Evolutionary conservation across 2,797 vertebrate species (phyloP), one percentile per base, ranked within the genome.

Genomic region (Phataginus tricuspis): DNA sequence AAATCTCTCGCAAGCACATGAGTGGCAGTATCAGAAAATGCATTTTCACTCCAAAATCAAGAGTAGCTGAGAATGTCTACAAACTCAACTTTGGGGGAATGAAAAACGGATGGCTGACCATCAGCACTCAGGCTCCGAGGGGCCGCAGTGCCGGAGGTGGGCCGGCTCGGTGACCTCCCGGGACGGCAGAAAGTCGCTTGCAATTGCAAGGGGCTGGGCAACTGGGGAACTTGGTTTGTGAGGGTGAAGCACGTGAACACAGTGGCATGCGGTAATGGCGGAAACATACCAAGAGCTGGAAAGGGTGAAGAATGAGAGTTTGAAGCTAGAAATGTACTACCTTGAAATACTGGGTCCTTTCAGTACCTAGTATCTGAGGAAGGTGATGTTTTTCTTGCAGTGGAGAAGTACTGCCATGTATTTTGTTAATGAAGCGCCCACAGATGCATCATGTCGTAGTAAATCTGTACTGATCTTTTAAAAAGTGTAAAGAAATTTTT

Each of bases 21-120:
- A 66, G 29, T 86, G 49, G 64, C 64, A 79, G 19, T 66, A 87
- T 23, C n/a, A 45, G 72, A 27, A 64, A 79, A 71, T 1, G 3
- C 31, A 57, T 68, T 66, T 84, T 90, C n/a, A 74, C 51, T 68
- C 37, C 12, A n/a, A 95, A 91, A 95, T n/a, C 21, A 66, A 86
- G 49, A 86, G 45, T 64, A 63, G 39, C 59, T 14, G 66, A 68
- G n/a, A 74, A 87, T 34, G n/a, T 68, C 12, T 59, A 82, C 82
- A 86, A 78, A 61, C 55, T 63, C 49, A 77, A 15, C 27, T 42
- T 51, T 42, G 42, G 59, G 27, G 42, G 27, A 75, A n/a, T 68
- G 61, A 87, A 94, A 75, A 79, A 66, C 45, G 16, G n/a, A 75
- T 25, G 34, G 18, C 59, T 14, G 61, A 77, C 18, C 16, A 45